Percentiles rank a stretch among this genome's conserved stretches.
Evolutionary conservation across 1,140 invertebrate genomes (phyloP).

Genomic region (Procambarus clarkii): DNA sequence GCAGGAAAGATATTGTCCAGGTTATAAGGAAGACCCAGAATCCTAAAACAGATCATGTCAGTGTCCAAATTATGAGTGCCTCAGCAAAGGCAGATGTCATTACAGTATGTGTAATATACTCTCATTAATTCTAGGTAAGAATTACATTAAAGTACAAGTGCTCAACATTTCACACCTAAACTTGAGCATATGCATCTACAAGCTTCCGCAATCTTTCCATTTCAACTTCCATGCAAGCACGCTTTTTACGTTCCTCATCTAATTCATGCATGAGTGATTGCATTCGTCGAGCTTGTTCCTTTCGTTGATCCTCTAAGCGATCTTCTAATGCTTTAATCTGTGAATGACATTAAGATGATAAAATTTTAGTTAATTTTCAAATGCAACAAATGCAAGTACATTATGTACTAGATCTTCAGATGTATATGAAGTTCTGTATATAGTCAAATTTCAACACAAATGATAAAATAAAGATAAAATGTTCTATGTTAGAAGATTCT

Average conservation of each 20-base stretch:
- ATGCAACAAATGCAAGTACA: too few species aligned
- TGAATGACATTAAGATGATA: not conserved
- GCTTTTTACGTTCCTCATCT: slow-evolving; percentile 69
- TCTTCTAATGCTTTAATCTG: slow-evolving; percentile 59
- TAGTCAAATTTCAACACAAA: too few species aligned
- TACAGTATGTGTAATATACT: not conserved
- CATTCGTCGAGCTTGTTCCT: slow-evolving; percentile 56
- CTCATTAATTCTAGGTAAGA: not conserved
- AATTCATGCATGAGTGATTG: slow-evolving; percentile 62
- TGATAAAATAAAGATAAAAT: too few species aligned
- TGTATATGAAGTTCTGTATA: too few species aligned
- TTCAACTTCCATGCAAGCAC: slow-evolving; percentile 67
- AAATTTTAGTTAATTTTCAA: too few species aligned
- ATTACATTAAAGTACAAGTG: not conserved
- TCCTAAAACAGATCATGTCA: not conserved
- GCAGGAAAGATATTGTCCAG: not conserved
- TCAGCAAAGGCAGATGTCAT: not conserved
- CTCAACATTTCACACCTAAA: slow-evolving; percentile 12
- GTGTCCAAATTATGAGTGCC: not conserved
- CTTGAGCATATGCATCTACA: slow-evolving; percentile 64
- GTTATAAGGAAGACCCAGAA: not conserved
- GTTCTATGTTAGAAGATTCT: too few species aligned
- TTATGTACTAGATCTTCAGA: too few species aligned
- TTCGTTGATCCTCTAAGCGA: slow-evolving; percentile 56
- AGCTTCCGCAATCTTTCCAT: slow-evolving; percentile 61